Conservation (phyloP, 2,888 invertebrate genomes). For the Torymus auratus region DNA sequence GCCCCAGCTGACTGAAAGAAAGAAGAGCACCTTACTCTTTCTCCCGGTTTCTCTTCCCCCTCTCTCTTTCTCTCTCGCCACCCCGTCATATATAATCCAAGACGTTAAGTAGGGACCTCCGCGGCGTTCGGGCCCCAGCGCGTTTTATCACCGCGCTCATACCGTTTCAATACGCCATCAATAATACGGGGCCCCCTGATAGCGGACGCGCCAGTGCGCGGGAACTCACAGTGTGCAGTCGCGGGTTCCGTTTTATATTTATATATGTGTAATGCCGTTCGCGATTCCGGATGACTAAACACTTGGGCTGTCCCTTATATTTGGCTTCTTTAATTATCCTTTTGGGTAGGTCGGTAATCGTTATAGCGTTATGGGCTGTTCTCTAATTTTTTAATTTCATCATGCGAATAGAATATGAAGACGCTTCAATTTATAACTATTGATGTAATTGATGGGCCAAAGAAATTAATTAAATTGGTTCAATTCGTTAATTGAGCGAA, state of each 20-base stretch:
- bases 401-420: too few species aligned
- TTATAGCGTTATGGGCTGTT: too few species aligned
- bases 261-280: neutral
- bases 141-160: conserved; percentile 76
- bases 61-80: conserved; percentile 49
- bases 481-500: neutral
- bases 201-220: conserved; percentile 40
- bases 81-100: conserved; percentile 70
- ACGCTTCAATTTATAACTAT: too few species aligned
- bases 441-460: too few species aligned
- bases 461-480: too few species aligned
- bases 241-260: too few species aligned
- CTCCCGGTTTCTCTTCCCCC: neutral
- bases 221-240: too few species aligned
- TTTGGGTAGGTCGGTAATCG: too few species aligned
- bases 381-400: too few species aligned
- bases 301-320: too few species aligned
- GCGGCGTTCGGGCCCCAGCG: conserved; percentile 69
- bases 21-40: conserved; percentile 23
- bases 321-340: neutral
- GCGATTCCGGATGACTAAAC: neutral
- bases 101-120: conserved; percentile 76
- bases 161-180: conserved; percentile 76
- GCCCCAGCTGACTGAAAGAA: conserved; percentile 41
- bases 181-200: conserved; percentile 72